Evolutionary conservation across 2,797 vertebrate genomes (phyloP).

Genomic region (Lycodopsis pacificus): DNA sequence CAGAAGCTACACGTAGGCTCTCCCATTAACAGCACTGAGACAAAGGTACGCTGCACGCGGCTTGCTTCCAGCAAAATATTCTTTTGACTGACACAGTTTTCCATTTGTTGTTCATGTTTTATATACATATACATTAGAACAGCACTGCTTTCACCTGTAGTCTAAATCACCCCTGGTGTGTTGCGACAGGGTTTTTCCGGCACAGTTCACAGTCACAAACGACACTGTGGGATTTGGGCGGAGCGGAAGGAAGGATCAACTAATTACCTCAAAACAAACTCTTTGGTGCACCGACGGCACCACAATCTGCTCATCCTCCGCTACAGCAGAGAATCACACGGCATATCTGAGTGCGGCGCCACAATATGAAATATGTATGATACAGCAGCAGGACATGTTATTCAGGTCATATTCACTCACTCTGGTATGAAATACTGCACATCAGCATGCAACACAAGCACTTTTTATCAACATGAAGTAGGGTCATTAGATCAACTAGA

Average conservation of each 20-base stretch:
- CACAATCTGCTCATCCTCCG: background rate
- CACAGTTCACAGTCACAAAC: slow-evolving; percentile 50
- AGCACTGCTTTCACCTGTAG: background rate
- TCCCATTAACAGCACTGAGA: slow-evolving; percentile 29
- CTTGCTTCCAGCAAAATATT: background rate
- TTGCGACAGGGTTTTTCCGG: slow-evolving; percentile 25
- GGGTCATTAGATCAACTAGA: slow-evolving; percentile 1
- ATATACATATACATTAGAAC: background rate
- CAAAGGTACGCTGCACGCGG: background rate
- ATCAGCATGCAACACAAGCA: background rate
- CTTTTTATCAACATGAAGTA: background rate
- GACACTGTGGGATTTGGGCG: slow-evolving; percentile 28
- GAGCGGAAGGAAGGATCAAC: slow-evolving; percentile 28
- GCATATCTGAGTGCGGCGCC: slow-evolving; percentile 21
- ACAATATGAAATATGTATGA: slow-evolving; percentile 55
- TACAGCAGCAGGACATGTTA: slow-evolving; percentile 26
- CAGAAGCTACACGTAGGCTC: slow-evolving; percentile 44
- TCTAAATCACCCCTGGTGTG: slow-evolving; percentile 17
- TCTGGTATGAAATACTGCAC: slow-evolving; percentile 7
- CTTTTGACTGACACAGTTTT: background rate
- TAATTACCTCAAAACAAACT: slow-evolving; percentile 48
- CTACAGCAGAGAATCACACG: slow-evolving; percentile 28
- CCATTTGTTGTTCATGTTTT: background rate
- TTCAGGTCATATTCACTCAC: slow-evolving; percentile 36
- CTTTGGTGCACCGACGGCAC: background rate